A percentile compares a stretch with the other conserved stretches of the same genome.
phyloP scores from a whole-genome alignment of 2,888 invertebrate species.

The Protophormia terraenovae region DNA sequence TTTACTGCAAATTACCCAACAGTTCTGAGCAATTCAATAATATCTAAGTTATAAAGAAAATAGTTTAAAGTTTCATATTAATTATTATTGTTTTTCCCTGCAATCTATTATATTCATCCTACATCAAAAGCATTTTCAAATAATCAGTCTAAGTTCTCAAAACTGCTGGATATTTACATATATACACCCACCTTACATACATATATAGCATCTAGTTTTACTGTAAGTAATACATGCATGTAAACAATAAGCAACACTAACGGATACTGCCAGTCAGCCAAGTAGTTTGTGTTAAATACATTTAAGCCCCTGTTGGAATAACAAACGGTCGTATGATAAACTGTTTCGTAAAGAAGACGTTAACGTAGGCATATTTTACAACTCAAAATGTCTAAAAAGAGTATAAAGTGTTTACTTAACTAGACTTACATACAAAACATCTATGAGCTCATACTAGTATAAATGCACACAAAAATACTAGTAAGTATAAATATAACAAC shows the following conservation, averaged over 20 bases:
- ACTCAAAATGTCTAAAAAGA: background rate
- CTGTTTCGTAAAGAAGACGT: slow-evolving; percentile 18
- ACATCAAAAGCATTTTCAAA: no score
- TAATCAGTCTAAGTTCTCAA: no score
- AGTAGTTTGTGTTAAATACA: slow-evolving; percentile 26
- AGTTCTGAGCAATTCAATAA: no score
- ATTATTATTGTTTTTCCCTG: no score
- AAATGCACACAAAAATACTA: background rate
- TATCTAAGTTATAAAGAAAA: no score
- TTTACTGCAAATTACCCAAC: no score
- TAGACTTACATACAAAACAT: background rate
- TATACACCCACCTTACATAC: background rate
- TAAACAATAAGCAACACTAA: background rate
- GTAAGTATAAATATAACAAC: background rate
- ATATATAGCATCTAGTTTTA: no score
- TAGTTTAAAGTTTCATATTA: no score
- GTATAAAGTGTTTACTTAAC: background rate
- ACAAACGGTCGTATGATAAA: slow-evolving; percentile 11
- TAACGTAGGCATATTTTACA: slow-evolving; percentile 21
- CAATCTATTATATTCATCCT: no score
- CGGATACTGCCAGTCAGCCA: background rate
- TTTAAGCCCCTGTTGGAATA: slow-evolving; percentile 29
- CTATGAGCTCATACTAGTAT: background rate
- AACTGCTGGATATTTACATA: no score
- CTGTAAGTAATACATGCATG: background rate